Evolutionary conservation across 2,888 invertebrate genomes (phyloP), one percentile per base, ranked within the genome.

Genomic region (Sylvicola fuscatus): DNA sequence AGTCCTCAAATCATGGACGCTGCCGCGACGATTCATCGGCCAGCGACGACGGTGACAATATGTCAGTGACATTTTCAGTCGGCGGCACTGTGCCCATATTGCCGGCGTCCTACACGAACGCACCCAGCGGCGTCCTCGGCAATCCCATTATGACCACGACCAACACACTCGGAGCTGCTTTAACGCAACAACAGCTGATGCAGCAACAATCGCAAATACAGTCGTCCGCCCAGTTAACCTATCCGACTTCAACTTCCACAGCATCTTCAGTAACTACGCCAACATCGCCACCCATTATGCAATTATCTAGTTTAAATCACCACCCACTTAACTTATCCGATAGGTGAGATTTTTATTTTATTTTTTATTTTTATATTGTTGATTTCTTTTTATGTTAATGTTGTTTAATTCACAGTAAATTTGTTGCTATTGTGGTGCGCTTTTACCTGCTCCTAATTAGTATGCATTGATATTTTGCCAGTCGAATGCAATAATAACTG

Each of bases 21-120:
- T 21, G 21, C 32, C 49, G 50, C 14, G 54, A 54, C 39, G 55
- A 55, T 45, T 53, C 54, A 35, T 53, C 54, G 15, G 47, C 49
- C 36, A 54, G 54, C 41, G 54, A 54, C 35, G 54, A 55, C 26
- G 33, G 37, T 30, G 37, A 28, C 34, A 48, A 44, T 40, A 49
- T 49, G 41, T 51, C 52, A 17, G 45, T 45, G 4, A 39, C 39
- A 14, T 45, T 45, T 40, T 38, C 40, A 13, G 39, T 45, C 28
- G 45, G 45, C 14, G 39, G 38, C 13, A 16, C 27, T 2, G 8
- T 31, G 2, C 14, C 28, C 14, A 14, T 26, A 14, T 34, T 34
- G 14, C 34, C 14, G 5, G 5, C 14, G 5, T 21, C 21, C 5
- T 21, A 21, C 8, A 21, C 21, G 21, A 8, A 6, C 5, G 21